Percentiles rank a stretch among this genome's conserved stretches.
Conservation (phyloP, 2,113 vertebrate genomes). For the Embiotoca jacksoni region DNA sequence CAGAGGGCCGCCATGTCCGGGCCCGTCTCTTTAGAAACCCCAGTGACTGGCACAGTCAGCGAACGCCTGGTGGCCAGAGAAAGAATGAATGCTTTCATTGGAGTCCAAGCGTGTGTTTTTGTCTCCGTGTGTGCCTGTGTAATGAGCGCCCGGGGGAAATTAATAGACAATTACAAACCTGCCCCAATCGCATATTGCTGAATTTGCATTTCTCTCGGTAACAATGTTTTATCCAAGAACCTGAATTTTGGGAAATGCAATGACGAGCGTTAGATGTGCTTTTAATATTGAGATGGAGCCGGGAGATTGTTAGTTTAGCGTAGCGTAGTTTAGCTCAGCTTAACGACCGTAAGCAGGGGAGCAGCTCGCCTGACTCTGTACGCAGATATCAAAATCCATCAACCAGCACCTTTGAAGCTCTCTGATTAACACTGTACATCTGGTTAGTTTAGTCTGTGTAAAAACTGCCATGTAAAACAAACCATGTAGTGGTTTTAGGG, state of each 20-base stretch:
- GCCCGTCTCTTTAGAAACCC: conserved; percentile 61
- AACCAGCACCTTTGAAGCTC: too few relatives aligned
- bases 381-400: too few relatives aligned
- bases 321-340: background rate
- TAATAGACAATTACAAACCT: conserved; percentile 52
- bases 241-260: background rate
- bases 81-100: conserved; percentile 61
- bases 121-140: conserved; percentile 35
- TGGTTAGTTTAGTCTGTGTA: too few relatives aligned
- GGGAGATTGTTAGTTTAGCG: background rate
- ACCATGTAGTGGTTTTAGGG: too few relatives aligned
- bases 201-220: conserved; percentile 47
- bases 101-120: conserved; percentile 52
- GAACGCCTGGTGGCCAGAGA: conserved; percentile 61
- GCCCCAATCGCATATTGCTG: conserved; percentile 38
- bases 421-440: too few relatives aligned
- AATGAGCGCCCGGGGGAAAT: conserved; percentile 35
- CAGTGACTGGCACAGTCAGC: conserved; percentile 68
- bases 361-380: too few relatives aligned
- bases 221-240: conserved; percentile 20
- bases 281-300: too few relatives aligned
- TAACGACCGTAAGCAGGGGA: too few relatives aligned
- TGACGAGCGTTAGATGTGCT: background rate
- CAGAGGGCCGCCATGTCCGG: conserved; percentile 49
- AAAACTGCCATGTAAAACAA: too few relatives aligned